Evolutionary conservation across 1,140 invertebrate genomes (phyloP).

Genomic region (Monochamus saltuarius): DNA sequence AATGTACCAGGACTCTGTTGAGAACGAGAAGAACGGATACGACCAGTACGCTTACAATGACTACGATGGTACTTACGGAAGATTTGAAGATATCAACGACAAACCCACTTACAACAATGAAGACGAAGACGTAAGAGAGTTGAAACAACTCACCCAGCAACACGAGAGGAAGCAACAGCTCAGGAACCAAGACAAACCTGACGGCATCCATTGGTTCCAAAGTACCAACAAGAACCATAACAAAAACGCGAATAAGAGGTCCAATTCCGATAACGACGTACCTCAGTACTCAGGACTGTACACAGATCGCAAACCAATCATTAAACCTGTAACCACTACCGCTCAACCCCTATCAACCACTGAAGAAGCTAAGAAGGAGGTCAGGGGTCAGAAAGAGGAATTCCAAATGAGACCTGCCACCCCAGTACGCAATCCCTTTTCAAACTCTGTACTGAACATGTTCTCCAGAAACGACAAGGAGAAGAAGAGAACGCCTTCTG

Average conservation of each 20-base stretch:
- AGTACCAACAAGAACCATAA: slow-evolving; percentile 21
- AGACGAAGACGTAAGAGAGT: slow-evolving; percentile 62
- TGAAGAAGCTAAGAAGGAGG: slow-evolving; percentile 30
- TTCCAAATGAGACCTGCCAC: slow-evolving; percentile 60
- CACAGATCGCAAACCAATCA: slow-evolving; percentile 33
- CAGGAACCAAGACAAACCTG: slow-evolving; percentile 21
- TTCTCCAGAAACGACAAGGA: slow-evolving; percentile 50
- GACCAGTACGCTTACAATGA: slow-evolving; percentile 34
- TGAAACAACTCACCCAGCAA: slow-evolving; percentile 59
- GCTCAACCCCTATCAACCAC: slow-evolving; percentile 30
- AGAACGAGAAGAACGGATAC: slow-evolving; percentile 50
- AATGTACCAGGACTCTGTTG: slow-evolving; percentile 61
- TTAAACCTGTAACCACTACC: slow-evolving; percentile 26
- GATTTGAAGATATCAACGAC: slow-evolving; percentile 25
- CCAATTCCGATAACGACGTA: slow-evolving; percentile 16
- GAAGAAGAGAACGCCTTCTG: slow-evolving; percentile 52
- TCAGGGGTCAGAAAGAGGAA: slow-evolving; percentile 62
- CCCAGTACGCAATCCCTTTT: slow-evolving; percentile 53
- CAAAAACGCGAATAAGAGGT: slow-evolving; percentile 15
- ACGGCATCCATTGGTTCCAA: slow-evolving; percentile 39
- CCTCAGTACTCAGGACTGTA: slow-evolving; percentile 18
- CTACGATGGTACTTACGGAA: slow-evolving; percentile 52
- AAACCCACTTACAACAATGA: slow-evolving; percentile 46
- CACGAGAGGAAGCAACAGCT: slow-evolving; percentile 23
- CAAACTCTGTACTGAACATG: slow-evolving; percentile 53